phyloP scores from a whole-genome alignment of 2,113 vertebrate species.

The Melospiza melodia region DNA sequence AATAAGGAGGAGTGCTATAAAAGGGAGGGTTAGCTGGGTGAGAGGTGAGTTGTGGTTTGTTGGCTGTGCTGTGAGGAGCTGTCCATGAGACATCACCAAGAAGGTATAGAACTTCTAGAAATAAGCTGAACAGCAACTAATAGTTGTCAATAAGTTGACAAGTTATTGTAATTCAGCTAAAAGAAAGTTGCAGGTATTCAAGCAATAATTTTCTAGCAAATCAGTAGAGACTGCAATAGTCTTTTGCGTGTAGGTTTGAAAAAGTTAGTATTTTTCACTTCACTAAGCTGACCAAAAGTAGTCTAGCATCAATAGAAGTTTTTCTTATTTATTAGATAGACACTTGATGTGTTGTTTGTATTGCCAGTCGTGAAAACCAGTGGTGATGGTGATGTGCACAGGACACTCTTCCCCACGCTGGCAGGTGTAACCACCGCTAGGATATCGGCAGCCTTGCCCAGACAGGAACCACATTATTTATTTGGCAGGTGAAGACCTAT shows the following conservation, averaged over 20 bases:
- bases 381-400: background rate
- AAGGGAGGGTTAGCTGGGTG: too few relatives aligned
- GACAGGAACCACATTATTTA: background rate
- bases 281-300: background rate
- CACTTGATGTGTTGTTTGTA: background rate
- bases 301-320: background rate
- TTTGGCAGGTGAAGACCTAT: background rate
- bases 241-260: background rate
- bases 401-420: background rate
- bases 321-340: background rate
- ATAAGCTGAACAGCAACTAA: too few relatives aligned
- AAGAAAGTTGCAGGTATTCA: background rate
- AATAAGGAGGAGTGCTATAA: too few relatives aligned
- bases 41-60: too few relatives aligned
- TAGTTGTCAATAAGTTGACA: too few relatives aligned
- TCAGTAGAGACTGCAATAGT: background rate
- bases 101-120: too few relatives aligned
- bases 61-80: too few relatives aligned
- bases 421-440: background rate
- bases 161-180: background rate
- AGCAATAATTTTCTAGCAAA: background rate
- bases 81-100: too few relatives aligned
- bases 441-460: background rate
- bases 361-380: background rate
- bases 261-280: background rate